Base-by-base conservation (phyloP, 2,888 invertebrate species). In the Stegophylla sp. region DNA sequence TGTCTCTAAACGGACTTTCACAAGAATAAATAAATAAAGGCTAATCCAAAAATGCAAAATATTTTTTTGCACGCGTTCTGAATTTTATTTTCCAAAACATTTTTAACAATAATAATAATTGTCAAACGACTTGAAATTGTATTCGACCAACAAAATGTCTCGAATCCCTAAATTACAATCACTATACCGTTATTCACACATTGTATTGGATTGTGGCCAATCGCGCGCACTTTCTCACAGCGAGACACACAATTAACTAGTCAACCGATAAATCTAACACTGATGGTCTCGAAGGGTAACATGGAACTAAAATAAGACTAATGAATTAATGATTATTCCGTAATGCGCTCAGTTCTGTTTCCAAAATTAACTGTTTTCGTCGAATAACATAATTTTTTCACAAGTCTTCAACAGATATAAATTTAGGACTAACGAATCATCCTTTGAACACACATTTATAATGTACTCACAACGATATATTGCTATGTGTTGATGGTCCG, bases 151-250 rank as follows among this genome's bases (percentile, higher is more conserved):
- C 26, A 63, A 48, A 51, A 75, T 45, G 71, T 59, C 61, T 71
- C 26, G 7, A 26, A 56, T 71, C 48, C 9, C 17, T 41, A 69
- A 69, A 79, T 71, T 69, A 79, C 79, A 34, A 69, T 48, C 20
- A 12, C 67, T 59, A n/a, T n/a, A 59, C 76, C 76, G 45, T 59
- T 48, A 51, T 71, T 79, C 63, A 61, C 79, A 51, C 71, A 41
- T n/a, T 63, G 59, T 48, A 71, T 69, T 79, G 79, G 79, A 63
- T 61, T n/a, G 41, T 12, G 41, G 69, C 79, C 79, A 79, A 79
- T 71, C 13, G 61, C 34, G 34, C 7, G 45, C 23, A 59, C 59
- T 69, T 48, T 61, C 53, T 63, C 41, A 41, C 41, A 23, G 64
- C 61, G 56, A 28, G 61, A n/a, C 48, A 59, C 48, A 69, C 77